Percentiles rank a stretch among this genome's conserved stretches.
Evolutionary conservation across 2,888 invertebrate species (phyloP).

Genomic region (Nymphalis urticae): DNA sequence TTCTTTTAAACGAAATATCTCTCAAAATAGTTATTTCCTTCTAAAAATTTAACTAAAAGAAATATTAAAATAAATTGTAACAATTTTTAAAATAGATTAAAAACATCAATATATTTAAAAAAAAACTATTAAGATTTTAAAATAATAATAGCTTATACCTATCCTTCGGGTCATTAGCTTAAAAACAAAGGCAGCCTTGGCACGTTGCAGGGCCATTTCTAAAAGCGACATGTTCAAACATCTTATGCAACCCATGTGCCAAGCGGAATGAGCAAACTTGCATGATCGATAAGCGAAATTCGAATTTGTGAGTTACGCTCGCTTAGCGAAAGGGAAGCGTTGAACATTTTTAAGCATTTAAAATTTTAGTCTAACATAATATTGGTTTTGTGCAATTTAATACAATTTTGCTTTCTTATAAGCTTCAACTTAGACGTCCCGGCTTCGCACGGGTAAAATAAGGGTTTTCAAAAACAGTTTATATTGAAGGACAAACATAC

Average conservation of each 20-base stretch:
- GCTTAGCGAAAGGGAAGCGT: neutral
- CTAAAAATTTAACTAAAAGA: too few species aligned
- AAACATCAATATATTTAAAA: neutral
- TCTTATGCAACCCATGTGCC: constrained; percentile 30
- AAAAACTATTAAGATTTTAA: neutral
- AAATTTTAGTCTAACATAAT: neutral
- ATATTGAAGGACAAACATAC: too few species aligned
- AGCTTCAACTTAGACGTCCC: too few species aligned
- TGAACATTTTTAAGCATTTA: neutral
- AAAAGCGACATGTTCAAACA: constrained; percentile 31
- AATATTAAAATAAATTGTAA: too few species aligned
- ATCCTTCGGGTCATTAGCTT: constrained; percentile 10
- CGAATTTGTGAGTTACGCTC: constrained; percentile 9
- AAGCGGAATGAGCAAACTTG: constrained; percentile 27
- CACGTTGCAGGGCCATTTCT: constrained; percentile 21
- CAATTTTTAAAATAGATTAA: too few species aligned
- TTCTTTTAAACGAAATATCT: too few species aligned
- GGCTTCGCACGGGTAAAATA: too few species aligned
- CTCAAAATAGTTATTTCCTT: too few species aligned
- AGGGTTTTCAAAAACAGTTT: too few species aligned
- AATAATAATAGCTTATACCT: neutral
- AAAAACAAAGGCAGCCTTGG: constrained; percentile 21
- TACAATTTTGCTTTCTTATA: neutral
- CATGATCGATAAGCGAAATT: constrained; percentile 18
- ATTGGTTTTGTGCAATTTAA: neutral